Evolutionary conservation across 2,888 invertebrate species (phyloP), one percentile per base, ranked within the genome.

Genomic region (Cartodere bifasciata): DNA sequence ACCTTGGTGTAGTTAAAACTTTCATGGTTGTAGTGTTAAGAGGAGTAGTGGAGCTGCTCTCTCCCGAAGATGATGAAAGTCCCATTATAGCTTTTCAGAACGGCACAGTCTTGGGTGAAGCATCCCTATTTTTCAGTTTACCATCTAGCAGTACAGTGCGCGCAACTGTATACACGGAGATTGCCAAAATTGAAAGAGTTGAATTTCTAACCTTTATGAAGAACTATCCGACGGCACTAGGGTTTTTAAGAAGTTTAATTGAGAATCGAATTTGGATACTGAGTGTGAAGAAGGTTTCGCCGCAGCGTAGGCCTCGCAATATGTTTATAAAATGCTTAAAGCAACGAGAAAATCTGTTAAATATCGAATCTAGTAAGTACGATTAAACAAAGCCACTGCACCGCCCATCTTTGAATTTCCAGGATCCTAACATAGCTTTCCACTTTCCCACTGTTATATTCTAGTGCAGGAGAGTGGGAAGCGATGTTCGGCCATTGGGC

Each of bases 1-100:
- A 55, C 41, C 64, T 66, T 41, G 63, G 62, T 40, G 61, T 65
- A 41, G 62, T 64, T 39, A 68, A 67, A 50, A 62, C 62, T 42
- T 55, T 59, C 46, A 67, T 69, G 67, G 67, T 68, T 34, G 66
- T 67, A 44, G 50, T 70, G 16, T 64, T 64, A 36, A 53, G 53
- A 38, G 68, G 68, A 2, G 58, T 64, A 22, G 44, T 68, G 3
- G 67, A 68, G 43, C 59, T 68, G 55, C 51, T 68, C 1, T 67
- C 67, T 0, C 65, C 67, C 38, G 68, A 68, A 43, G 67, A 68
- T 30, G 65, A 67, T 14, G 65, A 68, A 41, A 68, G 65, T 32
- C 67, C 67, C 1, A 58, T 68, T 48, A 65, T 68, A 23, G 61
- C 65, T 9, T 67, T 68, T 32, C 57, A 56, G 36, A 52, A 57